Conservation (phyloP, 2,113 vertebrate genomes). For the Pollachius pollachius region DNA sequence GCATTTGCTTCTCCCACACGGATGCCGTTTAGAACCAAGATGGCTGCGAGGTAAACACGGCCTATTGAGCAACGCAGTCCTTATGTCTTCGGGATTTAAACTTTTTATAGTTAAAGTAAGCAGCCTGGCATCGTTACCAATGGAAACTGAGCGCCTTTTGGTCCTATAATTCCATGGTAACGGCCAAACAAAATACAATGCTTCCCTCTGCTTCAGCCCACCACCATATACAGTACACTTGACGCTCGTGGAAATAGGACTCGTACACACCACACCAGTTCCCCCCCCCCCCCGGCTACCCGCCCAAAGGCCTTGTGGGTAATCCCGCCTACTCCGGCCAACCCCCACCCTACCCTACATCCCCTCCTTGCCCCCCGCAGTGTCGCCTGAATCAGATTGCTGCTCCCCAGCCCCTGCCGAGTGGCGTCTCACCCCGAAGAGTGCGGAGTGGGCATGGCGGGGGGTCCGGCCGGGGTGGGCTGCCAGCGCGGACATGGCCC, state of each 20-base stretch:
- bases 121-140: slow-evolving; percentile 39
- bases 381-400: slow-evolving; percentile 60
- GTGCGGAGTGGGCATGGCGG: slow-evolving; percentile 34
- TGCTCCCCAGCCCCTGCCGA: slow-evolving; percentile 50
- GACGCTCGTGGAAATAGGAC: slow-evolving; percentile 46
- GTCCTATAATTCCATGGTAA: slow-evolving; percentile 60
- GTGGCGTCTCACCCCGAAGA: slow-evolving; percentile 61
- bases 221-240: slow-evolving; percentile 34
- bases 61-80: too few species aligned
- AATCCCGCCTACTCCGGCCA: slow-evolving; percentile 26
- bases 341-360: not conserved
- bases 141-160: slow-evolving; percentile 53
- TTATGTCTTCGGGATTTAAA: too few species aligned
- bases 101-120: not conserved
- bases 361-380: slow-evolving; percentile 27
- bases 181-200: slow-evolving; percentile 39
- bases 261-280: not conserved
- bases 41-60: too few species aligned
- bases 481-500: slow-evolving; percentile 43
- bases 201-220: not conserved
- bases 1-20: too few species aligned
- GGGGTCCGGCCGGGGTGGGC: slow-evolving; percentile 28
- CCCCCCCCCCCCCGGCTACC: slow-evolving; percentile 44
- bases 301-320: slow-evolving; percentile 58
- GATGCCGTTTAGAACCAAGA: too few species aligned